These are phyloP conservation scores for Neoaliturus tenellus DNA, from an alignment of 2,888 invertebrate species.

Conservation along the genomic window DNA sequence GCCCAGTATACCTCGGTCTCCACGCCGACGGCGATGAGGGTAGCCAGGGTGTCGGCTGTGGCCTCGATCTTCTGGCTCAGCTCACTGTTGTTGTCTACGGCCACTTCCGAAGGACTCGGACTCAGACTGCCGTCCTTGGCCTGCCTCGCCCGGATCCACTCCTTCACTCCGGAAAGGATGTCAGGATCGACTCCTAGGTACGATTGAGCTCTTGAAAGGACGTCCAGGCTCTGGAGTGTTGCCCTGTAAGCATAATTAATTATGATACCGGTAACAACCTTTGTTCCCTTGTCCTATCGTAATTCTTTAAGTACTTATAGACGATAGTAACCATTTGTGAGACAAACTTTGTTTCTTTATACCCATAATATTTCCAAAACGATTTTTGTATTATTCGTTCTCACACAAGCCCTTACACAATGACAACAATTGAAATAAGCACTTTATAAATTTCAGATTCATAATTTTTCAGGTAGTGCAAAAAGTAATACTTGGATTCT, in stretches of 20 bases:
- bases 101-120: conserved; percentile 75
- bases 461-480: too few species aligned
- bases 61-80: conserved; percentile 78
- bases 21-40: conserved; percentile 78
- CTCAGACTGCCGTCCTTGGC: conserved; percentile 78
- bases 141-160: conserved; percentile 79
- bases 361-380: too few species aligned
- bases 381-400: too few species aligned
- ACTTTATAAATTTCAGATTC: too few species aligned
- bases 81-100: conserved; percentile 65
- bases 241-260: conserved; percentile 67
- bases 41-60: conserved; percentile 79
- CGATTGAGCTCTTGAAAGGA: conserved; percentile 77
- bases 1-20: conserved; percentile 76
- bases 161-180: conserved; percentile 76
- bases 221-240: conserved; percentile 78
- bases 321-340: too few species aligned
- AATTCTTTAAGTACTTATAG: too few species aligned
- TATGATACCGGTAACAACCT: too few species aligned
- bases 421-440: too few species aligned
- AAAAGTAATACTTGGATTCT: too few species aligned
- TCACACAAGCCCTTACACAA: too few species aligned
- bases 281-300: too few species aligned
- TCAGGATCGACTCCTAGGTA: conserved; percentile 79
- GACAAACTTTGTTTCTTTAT: too few species aligned